Base-by-base conservation (phyloP, 2,888 invertebrate genomes). In the Temnothorax unifasciatus region DNA sequence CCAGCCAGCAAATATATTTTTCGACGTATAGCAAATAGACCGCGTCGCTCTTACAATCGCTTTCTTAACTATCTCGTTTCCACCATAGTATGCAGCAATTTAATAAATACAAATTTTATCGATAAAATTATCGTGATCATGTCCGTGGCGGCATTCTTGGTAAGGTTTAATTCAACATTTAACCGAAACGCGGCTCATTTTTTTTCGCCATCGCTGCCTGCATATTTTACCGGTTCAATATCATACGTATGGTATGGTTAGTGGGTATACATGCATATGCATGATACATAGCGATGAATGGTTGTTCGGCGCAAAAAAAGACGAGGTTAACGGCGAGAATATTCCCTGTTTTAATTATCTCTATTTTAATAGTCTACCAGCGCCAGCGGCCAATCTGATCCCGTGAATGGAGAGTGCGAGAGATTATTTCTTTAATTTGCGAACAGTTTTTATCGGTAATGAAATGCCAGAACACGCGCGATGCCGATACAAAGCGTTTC, bases 261-360 rank as follows among this genome's bases (percentile, higher is more conserved):
- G 61, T 69, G 76, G 74, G 64, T 54, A 54, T 18, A 57, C 68
- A 84, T 87, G 76, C 83, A 90, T 89, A 85, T 82, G 77, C 82
- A 86, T 82, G 87, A 83, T 82, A 82, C 85, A 83, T 74, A 25
- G 86, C 88, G 83, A 68, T 83, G 86, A 86, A 84, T 86, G 85
- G 77, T 50, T 71, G 83, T 71, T 85, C 79, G 59, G 44, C 44
- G 59, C 25, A 61, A 86, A 74, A 47, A 38, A 11, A 61, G n/a
- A 38, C 25, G 44, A 29, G 69, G 73, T 73, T 47, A 68, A 61
- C 73, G 34, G 64, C 15, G 75, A 69, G 66, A 34, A 52, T 82
- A 77, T 63, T 79, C 74, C 57, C 84, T 83, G 82, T 87, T 87
- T 89, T 88, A 89, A 90, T 86, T 77, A 79, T 79, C 69, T 59